phyloP scores from a whole-genome alignment of 1,140 invertebrate genomes.

The Varroa destructor region DNA sequence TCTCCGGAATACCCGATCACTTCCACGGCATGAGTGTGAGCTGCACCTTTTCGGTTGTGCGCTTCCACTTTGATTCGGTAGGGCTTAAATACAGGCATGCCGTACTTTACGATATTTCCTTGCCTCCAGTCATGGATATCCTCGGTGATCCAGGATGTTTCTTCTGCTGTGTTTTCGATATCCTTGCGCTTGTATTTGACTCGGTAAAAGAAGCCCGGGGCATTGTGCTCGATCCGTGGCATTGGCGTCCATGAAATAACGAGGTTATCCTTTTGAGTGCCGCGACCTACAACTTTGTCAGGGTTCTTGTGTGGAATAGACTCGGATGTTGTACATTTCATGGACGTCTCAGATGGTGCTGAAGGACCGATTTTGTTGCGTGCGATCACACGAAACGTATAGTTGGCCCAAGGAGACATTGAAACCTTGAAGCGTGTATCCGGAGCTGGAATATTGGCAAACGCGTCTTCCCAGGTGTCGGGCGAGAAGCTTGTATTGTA shows the following conservation, averaged over 20 bases:
- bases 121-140: constrained; percentile 52
- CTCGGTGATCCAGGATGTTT: constrained; percentile 51
- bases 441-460: constrained; percentile 59
- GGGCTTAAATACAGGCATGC: constrained; percentile 76
- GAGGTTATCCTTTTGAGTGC: constrained; percentile 71
- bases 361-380: constrained; percentile 85
- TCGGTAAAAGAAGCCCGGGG: constrained; percentile 75
- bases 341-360: constrained; percentile 61
- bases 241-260: constrained; percentile 90
- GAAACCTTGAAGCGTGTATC: constrained; percentile 58
- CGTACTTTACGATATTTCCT: constrained; percentile 53
- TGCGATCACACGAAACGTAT: constrained; percentile 86
- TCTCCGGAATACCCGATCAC: constrained; percentile 86
- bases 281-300: constrained; percentile 77
- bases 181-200: constrained; percentile 69
- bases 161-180: constrained; percentile 56
- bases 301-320: constrained; percentile 88
- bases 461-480: constrained; percentile 70
- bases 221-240: constrained; percentile 92
- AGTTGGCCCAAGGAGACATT: constrained; percentile 84
- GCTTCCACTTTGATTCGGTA: constrained; percentile 85
- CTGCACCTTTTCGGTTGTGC: constrained; percentile 74
- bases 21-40: constrained; percentile 63
- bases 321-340: constrained; percentile 64
- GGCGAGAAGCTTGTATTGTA: constrained; percentile 87